Conservation (phyloP, 2,113 vertebrate species). For the Micronycteris hirsuta region DNA sequence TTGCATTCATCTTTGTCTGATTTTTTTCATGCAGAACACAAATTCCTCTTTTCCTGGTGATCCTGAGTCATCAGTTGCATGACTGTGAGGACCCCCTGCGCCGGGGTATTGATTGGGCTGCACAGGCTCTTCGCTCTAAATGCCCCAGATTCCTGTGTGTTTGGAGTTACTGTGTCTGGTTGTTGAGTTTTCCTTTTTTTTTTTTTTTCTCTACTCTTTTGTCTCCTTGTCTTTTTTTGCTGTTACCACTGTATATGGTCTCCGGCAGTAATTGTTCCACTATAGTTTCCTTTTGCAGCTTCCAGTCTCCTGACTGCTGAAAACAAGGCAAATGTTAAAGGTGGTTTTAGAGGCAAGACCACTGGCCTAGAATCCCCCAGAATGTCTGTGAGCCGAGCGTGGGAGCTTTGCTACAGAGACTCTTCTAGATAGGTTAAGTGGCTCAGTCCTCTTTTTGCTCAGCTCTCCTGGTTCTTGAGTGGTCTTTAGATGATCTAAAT, state of each 20-base stretch:
- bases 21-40: neutral
- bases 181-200: neutral
- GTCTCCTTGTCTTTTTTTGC: neutral
- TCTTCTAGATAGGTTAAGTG: neutral
- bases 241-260: neutral
- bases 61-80: neutral
- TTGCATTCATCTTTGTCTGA: neutral
- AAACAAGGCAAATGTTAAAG: neutral
- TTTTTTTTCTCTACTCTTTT: neutral
- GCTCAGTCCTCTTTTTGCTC: neutral
- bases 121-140: neutral
- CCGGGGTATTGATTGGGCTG: too few relatives aligned
- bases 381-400: neutral
- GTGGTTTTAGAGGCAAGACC: slow-evolving; percentile 10
- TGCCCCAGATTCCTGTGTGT: neutral
- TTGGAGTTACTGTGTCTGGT: neutral
- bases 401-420: neutral
- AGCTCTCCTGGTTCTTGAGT: neutral
- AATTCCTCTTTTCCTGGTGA: neutral
- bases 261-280: neutral
- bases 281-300: neutral
- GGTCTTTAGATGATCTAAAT: slow-evolving; percentile 17
- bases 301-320: neutral
- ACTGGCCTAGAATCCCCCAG: neutral
- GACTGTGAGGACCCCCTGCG: neutral